Base-by-base conservation (phyloP, 2,113 vertebrate species). In the Lepus timidus region DNA sequence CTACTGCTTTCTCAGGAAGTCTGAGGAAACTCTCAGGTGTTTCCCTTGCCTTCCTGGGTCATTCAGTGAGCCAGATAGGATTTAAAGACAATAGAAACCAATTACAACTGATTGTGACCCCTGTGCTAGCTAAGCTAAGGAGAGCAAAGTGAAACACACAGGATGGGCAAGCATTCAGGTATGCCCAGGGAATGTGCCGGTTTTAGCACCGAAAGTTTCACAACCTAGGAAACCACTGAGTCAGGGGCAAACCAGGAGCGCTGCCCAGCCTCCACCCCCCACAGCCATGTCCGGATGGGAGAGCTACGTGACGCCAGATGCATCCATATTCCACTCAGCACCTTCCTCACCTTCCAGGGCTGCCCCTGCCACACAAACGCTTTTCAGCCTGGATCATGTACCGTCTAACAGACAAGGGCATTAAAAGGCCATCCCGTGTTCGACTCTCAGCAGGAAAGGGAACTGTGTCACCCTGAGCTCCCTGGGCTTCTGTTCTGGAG, bases 371-470 rank as follows among this genome's bases (percentile, higher is more conserved):
- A 91, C 80, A 79, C 25, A 65, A 31, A 91, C 1, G 5, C 39
- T 91, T 84, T 92, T 94, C 93, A 79, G 52, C 67, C 85, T 58
- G 2, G 52, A 79, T 1, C 80, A 96, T 52, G 82, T 86, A 91
- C 92, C 93, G 84, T 92, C 44, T 65, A 95, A 76, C 88, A 95
- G 92, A 97, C 82, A 97, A 97, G 95, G 96, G 90, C 94, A 96
- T 79, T 85, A 85, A 97, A 97, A 97, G 96, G 95, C 84, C 93
- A 71, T 31, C 93, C 23, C 95, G n/a, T 85, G 95, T 93, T 97
- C 97, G 93, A 75, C 84, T 95, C 91, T 91, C 33, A 75, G 81
- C 90, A 44, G 84, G 94, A 97, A 98, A 96, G 80, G 80, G 94
- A 97, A 96, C 90, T 62, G 19, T 92, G 93, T 88, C 94, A 96